Base-by-base conservation (phyloP, 2,113 vertebrate species). In the Triplophysa rosa region DNA sequence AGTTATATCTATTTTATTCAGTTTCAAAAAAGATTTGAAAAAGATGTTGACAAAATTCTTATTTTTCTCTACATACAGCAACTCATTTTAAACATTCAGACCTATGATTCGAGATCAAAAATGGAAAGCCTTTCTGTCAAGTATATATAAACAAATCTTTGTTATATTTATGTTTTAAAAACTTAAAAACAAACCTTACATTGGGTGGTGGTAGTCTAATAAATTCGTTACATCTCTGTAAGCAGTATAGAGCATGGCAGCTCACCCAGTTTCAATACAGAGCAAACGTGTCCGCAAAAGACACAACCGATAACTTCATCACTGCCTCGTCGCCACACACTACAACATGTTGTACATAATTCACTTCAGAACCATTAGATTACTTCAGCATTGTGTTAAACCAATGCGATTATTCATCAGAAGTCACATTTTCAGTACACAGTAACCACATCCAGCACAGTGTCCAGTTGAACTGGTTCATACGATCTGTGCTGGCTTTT, bases 381-480 rank as follows among this genome's bases (percentile, higher is more conserved):
- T 8, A 19, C 23, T 8, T 10, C 56, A 21, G 8, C n/a, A 0
- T 72, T 59, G 69, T 40, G 8, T 58, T 72, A 42, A 40, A 72
- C 17, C 69, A 37, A 59, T 59, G 69, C 3, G 11, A 23, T 70
- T 58, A 12, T 71, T 71, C 5, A 16, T 21, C n/a, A 58, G 19
- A 58, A 71, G 52, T 19, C n/a, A 23, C 10, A 49, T 77, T 77
- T 16, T 37, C 26, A 24, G 4, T 24, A 54, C 77, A 64, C 56
- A 76, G 68, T n/a, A 1, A 33, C 49, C 58, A 1, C 59, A 13
- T 54, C 49, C 21, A 40, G 37, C 40, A 8, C 19, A 40, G 26
- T 70, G 67, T 80, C 71, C 61, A 17, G 72, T 66, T 66, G 26
- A 63, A 77, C 49, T 19, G 52, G 61, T 69, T 69, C 8, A 70